Evolutionary conservation across 2,113 vertebrate species (phyloP), one percentile per base, ranked within the genome.

Genomic region (Cyanoliseus patagonus): DNA sequence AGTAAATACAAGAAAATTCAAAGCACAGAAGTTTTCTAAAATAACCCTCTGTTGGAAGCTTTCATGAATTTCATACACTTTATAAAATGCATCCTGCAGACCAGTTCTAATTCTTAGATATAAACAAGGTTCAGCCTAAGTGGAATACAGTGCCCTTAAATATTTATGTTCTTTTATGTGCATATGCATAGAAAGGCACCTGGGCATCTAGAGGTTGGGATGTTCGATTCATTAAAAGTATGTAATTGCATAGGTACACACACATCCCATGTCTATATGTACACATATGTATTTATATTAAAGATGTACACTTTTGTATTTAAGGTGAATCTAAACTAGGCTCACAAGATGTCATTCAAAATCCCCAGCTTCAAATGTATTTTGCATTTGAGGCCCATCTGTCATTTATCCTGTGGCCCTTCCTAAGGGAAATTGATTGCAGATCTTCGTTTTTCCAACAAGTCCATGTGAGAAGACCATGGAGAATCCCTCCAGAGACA

Each of bases 301-400:
- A 90, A 93, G 53, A 59, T 53, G n/a, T 66, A 70, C 82, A 67
- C 37, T 39, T 94, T 70, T 86, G 37, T 93, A 85, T 80, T 92
- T 67, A 63, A 90, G 53, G 23, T 62, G 24, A 52, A 39, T 90
- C 74, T 92, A 90, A 91, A 83, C 63, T 90, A 89, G 92, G 57
- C 57, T 94, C 37, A 44, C 67, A 85, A 95, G 91, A 93, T 68
- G 53, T 37, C 72, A 52, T 79, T 91, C 31, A 87, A 69, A 84
- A 90, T 92, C 66, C 41, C 82, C 42, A 80, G 31, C 62, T 92
- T 67, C 81, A 89, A 75, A 53, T 79, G n/a, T 16, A 37, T 94
- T 92, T 89, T 85, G 28, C n/a, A 18, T 67, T 64, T 84, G 57
- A 37, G 77, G 86, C 11, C 22, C n/a, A 62, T 57, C n/a, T 79